Base-by-base conservation (phyloP, 2,113 vertebrate genomes). In the Pangasianodon hypophthalmus region DNA sequence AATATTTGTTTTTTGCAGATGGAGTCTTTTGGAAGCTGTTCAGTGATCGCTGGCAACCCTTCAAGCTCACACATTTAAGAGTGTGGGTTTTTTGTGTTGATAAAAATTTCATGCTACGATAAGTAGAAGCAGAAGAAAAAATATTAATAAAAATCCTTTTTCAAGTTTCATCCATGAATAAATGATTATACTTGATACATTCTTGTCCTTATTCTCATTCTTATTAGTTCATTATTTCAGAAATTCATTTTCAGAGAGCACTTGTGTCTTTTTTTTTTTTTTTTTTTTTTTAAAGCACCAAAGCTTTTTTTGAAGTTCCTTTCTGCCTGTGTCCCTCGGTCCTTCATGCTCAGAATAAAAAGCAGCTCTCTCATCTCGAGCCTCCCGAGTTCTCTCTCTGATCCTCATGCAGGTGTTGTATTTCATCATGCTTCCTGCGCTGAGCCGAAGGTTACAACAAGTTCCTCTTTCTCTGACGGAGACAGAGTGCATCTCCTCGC, bases 381-480 rank as follows among this genome's bases (percentile, higher is more conserved):
- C 58, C 41, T 64, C 11, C 6, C 0, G 26, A 85, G 58, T 67
- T 64, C 11, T 1, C 21, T 64, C 84, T 48, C 37, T 64, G 84
- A 85, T 85, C 84, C 60, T 64, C 84, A 60, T 29, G 83, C 54
- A 84, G 83, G 83, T 60, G 54, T 48, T 62, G 83, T 44, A 46
- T 84, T 84, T 84, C 83, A 84, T 84, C 83, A 84, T 48, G 56
- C 32, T 84, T 62, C 58, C 58, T 46, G 37, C 5, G 2, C 58
- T 62, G 82, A 60, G 52, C 18, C 21, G 32, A 84, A 84, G 81
- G 81, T 84, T 84, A 84, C 54, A 46, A 64, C 41, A n/a, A 64
- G 41, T 85, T 67, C 5, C 44, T 67, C 41, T 46, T 85, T 64
- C 58, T 64, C 26, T 48, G 41, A 46, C 24, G 14, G n/a, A 64